These are phyloP conservation scores for Anguilla japonica DNA, from an alignment of 2,113 vertebrate species.

Conservation along the genomic window DNA sequence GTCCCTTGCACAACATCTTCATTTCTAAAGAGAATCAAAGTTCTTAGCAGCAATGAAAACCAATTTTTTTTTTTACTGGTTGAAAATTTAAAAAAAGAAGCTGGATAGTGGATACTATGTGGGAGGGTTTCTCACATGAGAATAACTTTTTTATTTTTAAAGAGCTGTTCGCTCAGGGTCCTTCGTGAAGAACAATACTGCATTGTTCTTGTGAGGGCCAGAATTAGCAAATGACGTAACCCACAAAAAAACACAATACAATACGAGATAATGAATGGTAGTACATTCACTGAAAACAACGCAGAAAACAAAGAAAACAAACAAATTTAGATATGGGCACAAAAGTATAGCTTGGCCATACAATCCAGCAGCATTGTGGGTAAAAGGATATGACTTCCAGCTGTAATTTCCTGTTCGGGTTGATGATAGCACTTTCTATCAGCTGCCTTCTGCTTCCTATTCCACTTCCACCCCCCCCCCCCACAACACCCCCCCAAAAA, in stretches of 20 bases:
- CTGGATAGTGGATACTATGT: neutral
- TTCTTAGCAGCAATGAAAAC: neutral
- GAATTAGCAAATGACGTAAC: neutral
- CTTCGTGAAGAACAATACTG: neutral
- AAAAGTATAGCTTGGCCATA: conserved; percentile 53
- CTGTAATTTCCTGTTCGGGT: conserved; percentile 68
- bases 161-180: neutral
- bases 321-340: conserved; percentile 15
- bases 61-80: neutral
- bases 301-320: neutral
- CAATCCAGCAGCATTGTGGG: conserved; percentile 54
- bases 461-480: conserved; percentile 32
- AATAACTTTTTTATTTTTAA: neutral
- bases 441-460: conserved; percentile 55
- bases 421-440: conserved; percentile 65
- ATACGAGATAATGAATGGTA: neutral
- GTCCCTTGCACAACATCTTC: neutral
- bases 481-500: neutral
- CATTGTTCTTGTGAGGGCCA: neutral
- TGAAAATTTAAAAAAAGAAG: neutral
- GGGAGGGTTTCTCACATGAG: neutral
- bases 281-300: neutral
- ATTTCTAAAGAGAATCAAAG: neutral
- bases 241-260: neutral
- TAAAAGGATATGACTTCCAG: conserved; percentile 69